Evolutionary conservation across 2,113 vertebrate genomes (phyloP), one percentile per base, ranked within the genome.

Genomic region (Symphodus melops): DNA sequence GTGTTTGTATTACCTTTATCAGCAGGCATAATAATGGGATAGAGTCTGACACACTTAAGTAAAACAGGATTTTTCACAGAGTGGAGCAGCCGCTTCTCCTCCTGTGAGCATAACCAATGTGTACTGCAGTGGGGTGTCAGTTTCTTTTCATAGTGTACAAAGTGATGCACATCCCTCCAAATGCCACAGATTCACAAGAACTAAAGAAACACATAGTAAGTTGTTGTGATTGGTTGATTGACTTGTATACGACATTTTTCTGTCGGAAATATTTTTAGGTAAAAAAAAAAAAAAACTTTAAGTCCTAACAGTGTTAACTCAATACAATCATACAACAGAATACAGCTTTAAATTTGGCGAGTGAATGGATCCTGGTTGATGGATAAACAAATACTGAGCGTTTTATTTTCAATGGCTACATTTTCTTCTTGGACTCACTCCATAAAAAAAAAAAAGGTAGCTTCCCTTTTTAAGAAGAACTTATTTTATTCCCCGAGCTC

Each of bases 1-100:
- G 83, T 88, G 84, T 92, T 92, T 92, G 81, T 84, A 75, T 92
- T 92, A 89, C 88, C 90, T 89, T 90, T 88, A 89, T 88, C 87
- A 84, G 78, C 79, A 88, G 88, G 79, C 91, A 89, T 86, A 88
- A 83, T 91, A 92, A 92, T 89, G 70, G 71, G 78, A 83, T 81
- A 81, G 87, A 77, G 64, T 92, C 83, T 90, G 88, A 89, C 68
- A 89, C 89, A 83, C 83, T 93, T 88, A 88, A 87, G 61, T 77
- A 79, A 80, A 87, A 82, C 65, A 54, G 72, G 44, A 59, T 75
- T 77, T 84, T 84, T 88, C 82, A 66, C 64, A 74, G 58, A 72
- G 72, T 20, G 70, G 68, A 66, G 53, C 52, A 79, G 61, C 59
- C 36, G 66, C 61, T 77, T 0, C 74, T 46, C 51, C 72, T 52